Conservation (phyloP, 2,797 vertebrate species). For the Anniella stebbinsi region DNA sequence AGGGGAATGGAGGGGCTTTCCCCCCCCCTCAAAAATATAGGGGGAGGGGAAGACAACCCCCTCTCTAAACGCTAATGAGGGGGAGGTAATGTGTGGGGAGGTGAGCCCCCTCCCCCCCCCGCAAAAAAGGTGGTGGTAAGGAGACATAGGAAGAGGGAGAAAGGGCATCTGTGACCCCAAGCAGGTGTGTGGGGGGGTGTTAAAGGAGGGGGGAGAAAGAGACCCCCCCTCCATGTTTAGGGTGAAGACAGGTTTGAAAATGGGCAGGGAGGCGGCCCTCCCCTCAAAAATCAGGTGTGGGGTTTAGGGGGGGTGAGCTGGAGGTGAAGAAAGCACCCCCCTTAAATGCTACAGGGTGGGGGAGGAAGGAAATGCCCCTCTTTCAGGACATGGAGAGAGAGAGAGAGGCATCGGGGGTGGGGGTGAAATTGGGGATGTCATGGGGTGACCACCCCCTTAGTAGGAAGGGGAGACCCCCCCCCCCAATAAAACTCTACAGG, state of each 20-base stretch:
- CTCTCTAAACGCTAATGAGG: no score
- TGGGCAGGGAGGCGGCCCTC: background rate
- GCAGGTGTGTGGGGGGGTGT: background rate
- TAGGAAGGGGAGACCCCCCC: no score
- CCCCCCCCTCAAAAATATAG: background rate
- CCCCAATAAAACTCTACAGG: background rate
- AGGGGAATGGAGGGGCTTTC: background rate
- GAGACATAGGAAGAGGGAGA: no score
- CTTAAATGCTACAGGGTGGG: no score
- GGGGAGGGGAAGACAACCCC: background rate
- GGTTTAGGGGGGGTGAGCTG: no score
- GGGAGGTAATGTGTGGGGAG: background rate
- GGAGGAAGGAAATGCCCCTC: background rate
- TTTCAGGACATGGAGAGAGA: no score
- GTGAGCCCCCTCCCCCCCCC: background rate
- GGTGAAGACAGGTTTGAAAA: background rate
- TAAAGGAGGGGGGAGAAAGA: background rate
- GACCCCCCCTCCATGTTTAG: rapidly evolving
- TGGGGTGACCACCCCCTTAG: background rate
- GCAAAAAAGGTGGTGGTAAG: background rate
- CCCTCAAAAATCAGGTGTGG: background rate
- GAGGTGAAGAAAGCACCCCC: background rate
- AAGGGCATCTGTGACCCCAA: no score
- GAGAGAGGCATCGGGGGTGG: no score
- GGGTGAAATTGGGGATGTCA: no score